Conservation (phyloP, 2,113 vertebrate species). For the Hemichromis elongatus region DNA sequence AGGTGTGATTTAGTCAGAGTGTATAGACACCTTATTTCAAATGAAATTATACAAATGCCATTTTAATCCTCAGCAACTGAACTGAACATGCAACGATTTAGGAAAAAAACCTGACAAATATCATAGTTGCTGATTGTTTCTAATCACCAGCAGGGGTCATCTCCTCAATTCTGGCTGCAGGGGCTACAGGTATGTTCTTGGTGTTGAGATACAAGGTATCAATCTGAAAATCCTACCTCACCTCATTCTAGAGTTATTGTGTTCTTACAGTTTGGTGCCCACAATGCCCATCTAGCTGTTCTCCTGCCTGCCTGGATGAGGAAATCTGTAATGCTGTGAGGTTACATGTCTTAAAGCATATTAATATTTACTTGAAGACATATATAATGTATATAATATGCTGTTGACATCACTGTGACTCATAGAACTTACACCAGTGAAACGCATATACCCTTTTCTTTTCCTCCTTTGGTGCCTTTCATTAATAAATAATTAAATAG, state of each 20-base stretch:
- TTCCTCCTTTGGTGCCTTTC: neutral
- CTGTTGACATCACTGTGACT: neutral
- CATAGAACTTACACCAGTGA: fast-evolving
- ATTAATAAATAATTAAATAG: neutral
- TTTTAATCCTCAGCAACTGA: neutral
- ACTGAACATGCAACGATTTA: neutral
- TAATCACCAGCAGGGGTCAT: neutral
- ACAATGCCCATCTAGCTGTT: neutral
- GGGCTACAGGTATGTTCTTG: neutral
- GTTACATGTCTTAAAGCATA: too few relatives aligned
- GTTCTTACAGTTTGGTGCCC: neutral
- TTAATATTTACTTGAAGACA: neutral
- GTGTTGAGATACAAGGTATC: neutral
- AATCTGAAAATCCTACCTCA: neutral
- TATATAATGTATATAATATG: neutral
- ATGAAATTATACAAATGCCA: neutral
- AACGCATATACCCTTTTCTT: neutral
- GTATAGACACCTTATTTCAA: neutral
- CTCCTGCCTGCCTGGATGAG: fast-evolving
- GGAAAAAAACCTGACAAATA: neutral
- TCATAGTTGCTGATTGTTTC: neutral
- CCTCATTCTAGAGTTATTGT: neutral
- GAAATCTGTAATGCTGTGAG: neutral
- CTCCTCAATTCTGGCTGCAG: neutral
- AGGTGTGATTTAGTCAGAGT: neutral